These are phyloP conservation scores for Macaria liturata DNA, from an alignment of 2,888 invertebrate species.

Conservation along the genomic window DNA sequence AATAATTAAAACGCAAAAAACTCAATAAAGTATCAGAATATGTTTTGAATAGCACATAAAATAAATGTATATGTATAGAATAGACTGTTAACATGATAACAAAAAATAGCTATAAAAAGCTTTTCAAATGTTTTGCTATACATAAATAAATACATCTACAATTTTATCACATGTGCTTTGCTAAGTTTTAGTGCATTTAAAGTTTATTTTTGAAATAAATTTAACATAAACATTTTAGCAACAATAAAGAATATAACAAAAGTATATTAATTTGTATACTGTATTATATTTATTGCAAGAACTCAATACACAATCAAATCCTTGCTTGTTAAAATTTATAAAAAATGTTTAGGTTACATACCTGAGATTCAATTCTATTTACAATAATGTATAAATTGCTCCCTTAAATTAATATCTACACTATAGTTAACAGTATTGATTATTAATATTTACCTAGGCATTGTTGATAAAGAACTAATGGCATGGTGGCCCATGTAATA, in stretches of 20 bases:
- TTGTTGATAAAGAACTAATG: too few relatives aligned
- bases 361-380: constrained; percentile 49
- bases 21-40: too few relatives aligned
- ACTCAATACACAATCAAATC: constrained; percentile 54
- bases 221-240: constrained; percentile 19
- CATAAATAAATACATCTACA: constrained; percentile 8
- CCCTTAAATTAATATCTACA: constrained; percentile 78
- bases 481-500: too few relatives aligned
- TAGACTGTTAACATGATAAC: too few relatives aligned
- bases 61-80: too few relatives aligned
- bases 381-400: constrained; percentile 66
- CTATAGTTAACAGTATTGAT: constrained; percentile 28
- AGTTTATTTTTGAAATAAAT: constrained; percentile 1
- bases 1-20: too few relatives aligned
- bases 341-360: constrained; percentile 9
- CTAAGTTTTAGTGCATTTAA: constrained; percentile 36
- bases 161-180: constrained; percentile 42
- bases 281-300: constrained; percentile 11
- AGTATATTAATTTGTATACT: neutral
- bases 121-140: constrained; percentile 3
- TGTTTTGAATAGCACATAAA: too few relatives aligned
- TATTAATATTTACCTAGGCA: constrained; percentile 3
- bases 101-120: too few relatives aligned
- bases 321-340: constrained; percentile 22
- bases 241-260: constrained; percentile 5